A percentile compares a stretch with the other conserved stretches of the same genome.
These are phyloP conservation scores for Scylla paramamosain DNA, from an alignment of 1,140 invertebrate genomes.

Conservation along the genomic window DNA sequence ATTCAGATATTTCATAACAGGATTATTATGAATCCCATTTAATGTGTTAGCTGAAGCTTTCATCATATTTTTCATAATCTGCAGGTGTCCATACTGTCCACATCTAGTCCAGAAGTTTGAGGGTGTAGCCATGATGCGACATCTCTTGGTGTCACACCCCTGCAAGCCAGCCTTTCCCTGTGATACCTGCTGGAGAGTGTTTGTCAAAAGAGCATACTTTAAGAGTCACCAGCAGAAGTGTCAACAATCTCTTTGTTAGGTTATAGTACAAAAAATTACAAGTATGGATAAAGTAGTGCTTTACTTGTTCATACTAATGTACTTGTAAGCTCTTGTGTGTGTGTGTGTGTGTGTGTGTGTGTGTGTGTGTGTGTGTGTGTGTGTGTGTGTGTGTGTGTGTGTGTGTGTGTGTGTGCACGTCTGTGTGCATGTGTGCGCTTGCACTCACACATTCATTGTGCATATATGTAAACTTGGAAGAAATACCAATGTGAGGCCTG, in stretches of 20 bases:
- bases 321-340: background rate
- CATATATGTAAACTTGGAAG: no score
- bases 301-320: background rate
- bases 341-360: background rate
- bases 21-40: background rate
- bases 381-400: background rate
- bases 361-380: background rate
- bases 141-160: constrained; percentile 65
- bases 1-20: background rate
- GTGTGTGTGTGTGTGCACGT: background rate
- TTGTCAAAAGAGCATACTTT: constrained; percentile 60
- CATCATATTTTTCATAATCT: background rate
- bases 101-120: constrained; percentile 68
- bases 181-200: constrained; percentile 66
- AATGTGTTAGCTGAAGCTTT: background rate
- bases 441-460: no score
- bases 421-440: no score
- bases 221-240: constrained; percentile 65
- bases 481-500: no score
- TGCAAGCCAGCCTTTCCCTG: constrained; percentile 73
- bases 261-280: no score
- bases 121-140: constrained; percentile 70
- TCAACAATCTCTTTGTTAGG: constrained; percentile 43
- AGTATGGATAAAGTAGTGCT: background rate
- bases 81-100: constrained; percentile 72